Evolutionary conservation across 2,797 vertebrate species (phyloP).

Genomic region (Poecilia gillii): DNA sequence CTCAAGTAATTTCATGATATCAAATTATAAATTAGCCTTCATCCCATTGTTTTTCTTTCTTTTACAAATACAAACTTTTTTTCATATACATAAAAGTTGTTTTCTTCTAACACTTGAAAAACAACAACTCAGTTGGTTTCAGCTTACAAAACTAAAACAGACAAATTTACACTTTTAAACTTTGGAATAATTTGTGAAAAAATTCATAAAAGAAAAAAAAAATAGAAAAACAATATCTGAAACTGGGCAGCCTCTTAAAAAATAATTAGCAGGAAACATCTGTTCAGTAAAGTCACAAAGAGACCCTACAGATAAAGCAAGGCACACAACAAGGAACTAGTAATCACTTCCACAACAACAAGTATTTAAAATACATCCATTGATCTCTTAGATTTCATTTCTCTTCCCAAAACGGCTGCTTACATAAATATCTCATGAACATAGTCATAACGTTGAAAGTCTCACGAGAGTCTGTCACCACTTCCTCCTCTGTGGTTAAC

Average conservation of each 20-base stretch:
- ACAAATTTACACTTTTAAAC: constrained; percentile 2
- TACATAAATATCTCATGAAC: background rate
- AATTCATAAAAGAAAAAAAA: background rate
- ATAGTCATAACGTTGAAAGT: background rate
- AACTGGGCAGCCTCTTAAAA: background rate
- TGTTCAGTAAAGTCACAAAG: background rate
- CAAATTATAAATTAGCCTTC: background rate
- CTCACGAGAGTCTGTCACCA: background rate
- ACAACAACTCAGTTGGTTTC: background rate
- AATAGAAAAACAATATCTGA: background rate
- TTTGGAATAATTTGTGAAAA: background rate
- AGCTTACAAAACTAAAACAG: constrained; percentile 21
- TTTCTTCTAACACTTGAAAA: background rate
- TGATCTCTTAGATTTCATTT: background rate
- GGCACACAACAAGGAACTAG: background rate
- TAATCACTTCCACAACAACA: background rate
- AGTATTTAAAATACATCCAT: background rate
- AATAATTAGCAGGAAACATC: constrained; percentile 1
- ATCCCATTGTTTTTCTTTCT: background rate
- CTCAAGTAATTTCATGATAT: background rate
- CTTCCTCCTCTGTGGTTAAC: background rate
- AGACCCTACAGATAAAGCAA: background rate
- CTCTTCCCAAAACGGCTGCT: background rate
- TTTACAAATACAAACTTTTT: background rate
- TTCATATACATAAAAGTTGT: background rate